These are phyloP conservation scores for Muscina levida DNA, from an alignment of 2,888 invertebrate species.

Conservation along the genomic window DNA sequence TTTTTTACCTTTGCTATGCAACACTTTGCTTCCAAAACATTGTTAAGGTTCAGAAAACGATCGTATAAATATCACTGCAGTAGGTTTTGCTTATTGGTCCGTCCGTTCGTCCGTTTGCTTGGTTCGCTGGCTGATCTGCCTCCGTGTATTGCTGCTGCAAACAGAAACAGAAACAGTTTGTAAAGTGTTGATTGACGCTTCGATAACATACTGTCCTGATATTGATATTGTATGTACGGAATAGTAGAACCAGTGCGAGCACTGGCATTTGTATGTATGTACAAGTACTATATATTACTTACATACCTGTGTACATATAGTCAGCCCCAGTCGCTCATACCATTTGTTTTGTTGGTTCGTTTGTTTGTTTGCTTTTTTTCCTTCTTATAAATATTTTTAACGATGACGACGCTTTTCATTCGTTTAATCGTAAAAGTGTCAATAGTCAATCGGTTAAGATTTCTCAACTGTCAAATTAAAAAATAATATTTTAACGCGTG, in stretches of 20 bases:
- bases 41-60: slow-evolving; percentile 18
- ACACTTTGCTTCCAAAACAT: neutral
- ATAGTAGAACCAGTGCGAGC: neutral
- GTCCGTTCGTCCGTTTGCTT: neutral
- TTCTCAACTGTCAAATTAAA: slow-evolving; percentile 66
- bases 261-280: neutral
- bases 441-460: slow-evolving; percentile 66
- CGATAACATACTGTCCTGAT: slow-evolving; percentile 65
- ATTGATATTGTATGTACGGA: slow-evolving; percentile 54
- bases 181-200: slow-evolving; percentile 65
- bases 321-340: neutral
- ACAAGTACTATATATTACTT: neutral
- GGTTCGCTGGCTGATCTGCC: slow-evolving; percentile 7
- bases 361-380: too few relatives aligned
- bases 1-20: neutral
- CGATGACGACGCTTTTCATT: slow-evolving; percentile 64
- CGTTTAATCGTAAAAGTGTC: slow-evolving; percentile 66
- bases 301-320: neutral
- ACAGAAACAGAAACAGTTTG: slow-evolving; percentile 53
- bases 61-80: slow-evolving; percentile 46
- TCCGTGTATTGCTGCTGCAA: slow-evolving; percentile 25
- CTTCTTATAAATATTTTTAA: slow-evolving; percentile 55
- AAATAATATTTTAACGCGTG: slow-evolving; percentile 62
- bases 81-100: slow-evolving; percentile 47
- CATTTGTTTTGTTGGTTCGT: neutral